A percentile compares a stretch with the other conserved stretches of the same genome.
These are phyloP conservation scores for Nysson spinosus DNA, from an alignment of 2,888 invertebrate genomes.

Conservation along the genomic window DNA sequence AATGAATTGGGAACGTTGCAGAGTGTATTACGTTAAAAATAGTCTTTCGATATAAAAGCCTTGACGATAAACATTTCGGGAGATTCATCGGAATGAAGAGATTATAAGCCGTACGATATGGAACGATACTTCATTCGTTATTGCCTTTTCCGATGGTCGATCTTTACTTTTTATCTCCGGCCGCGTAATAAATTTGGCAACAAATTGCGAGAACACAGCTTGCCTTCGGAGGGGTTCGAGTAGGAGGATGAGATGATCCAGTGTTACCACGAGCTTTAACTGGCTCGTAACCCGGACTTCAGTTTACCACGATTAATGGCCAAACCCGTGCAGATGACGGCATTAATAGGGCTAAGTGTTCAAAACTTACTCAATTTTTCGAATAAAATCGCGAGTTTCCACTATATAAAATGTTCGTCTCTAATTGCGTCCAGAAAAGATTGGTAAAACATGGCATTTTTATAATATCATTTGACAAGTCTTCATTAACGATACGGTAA, in stretches of 20 bases:
- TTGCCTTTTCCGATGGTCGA: slow-evolving; percentile 45
- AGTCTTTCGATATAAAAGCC: no score
- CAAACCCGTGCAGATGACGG: slow-evolving; percentile 53
- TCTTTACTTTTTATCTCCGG: slow-evolving; percentile 54
- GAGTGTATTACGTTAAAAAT: no score
- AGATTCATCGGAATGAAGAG: slow-evolving; percentile 45
- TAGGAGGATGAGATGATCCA: slow-evolving; percentile 17
- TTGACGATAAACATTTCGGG: no score
- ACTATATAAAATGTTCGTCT: slow-evolving; percentile 7
- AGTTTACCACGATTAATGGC: slow-evolving; percentile 54
- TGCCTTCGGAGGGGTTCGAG: slow-evolving; percentile 42
- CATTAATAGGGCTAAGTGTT: slow-evolving; percentile 58
- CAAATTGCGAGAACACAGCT: slow-evolving; percentile 63
- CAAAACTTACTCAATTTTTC: slow-evolving; percentile 52
- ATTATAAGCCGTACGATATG: slow-evolving; percentile 44
- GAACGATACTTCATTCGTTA: slow-evolving; percentile 56
- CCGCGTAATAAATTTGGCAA: slow-evolving; percentile 61
- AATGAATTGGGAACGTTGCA: no score
- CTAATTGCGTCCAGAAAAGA: no score
- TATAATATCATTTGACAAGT: no score
- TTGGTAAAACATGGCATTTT: no score
- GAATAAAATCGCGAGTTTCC: slow-evolving; percentile 11
- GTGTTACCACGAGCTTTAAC: slow-evolving; percentile 52
- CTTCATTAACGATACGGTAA: no score
- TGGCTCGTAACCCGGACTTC: slow-evolving; percentile 49